Percentiles rank a stretch among this genome's conserved stretches.
Conservation (phyloP, 2,797 vertebrate genomes). For the Paguma larvata region DNA sequence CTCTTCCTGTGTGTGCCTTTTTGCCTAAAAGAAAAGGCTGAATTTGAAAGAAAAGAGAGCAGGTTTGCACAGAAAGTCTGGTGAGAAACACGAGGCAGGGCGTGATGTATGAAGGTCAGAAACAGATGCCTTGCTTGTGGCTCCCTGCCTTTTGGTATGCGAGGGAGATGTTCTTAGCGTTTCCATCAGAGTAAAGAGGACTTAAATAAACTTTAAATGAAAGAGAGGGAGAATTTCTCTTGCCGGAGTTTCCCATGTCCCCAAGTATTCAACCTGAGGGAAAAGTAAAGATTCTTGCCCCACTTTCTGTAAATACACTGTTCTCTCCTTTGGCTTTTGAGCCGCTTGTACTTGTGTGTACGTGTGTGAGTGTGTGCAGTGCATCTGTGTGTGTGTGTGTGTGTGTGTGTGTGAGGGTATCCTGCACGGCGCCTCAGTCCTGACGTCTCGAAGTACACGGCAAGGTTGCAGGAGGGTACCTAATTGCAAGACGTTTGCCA, state of each 20-base stretch:
- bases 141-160: not conserved
- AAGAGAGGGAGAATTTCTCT: not conserved
- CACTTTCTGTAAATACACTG: not conserved
- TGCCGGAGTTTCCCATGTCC: not conserved
- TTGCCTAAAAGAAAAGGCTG: slow-evolving; percentile 55
- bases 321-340: not conserved
- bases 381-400: not conserved
- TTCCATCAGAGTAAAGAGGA: slow-evolving; percentile 35
- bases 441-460: not conserved
- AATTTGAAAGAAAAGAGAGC: slow-evolving; percentile 29
- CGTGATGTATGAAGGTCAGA: not conserved
- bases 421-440: not conserved
- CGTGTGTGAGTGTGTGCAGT: not conserved
- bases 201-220: slow-evolving; percentile 23
- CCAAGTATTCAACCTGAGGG: slow-evolving; percentile 12
- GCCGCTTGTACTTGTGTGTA: not conserved
- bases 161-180: not conserved
- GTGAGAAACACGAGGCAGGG: not conserved
- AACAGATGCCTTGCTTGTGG: slow-evolving; percentile 36
- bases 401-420: not conserved
- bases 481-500: not conserved
- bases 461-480: not conserved
- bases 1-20: slow-evolving; percentile 70
- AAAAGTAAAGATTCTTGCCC: not conserved
- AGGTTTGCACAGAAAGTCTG: not conserved